Percentiles rank a stretch among this genome's conserved stretches.
Conservation (phyloP, 2,888 invertebrate species). For the Morpho helenor region DNA sequence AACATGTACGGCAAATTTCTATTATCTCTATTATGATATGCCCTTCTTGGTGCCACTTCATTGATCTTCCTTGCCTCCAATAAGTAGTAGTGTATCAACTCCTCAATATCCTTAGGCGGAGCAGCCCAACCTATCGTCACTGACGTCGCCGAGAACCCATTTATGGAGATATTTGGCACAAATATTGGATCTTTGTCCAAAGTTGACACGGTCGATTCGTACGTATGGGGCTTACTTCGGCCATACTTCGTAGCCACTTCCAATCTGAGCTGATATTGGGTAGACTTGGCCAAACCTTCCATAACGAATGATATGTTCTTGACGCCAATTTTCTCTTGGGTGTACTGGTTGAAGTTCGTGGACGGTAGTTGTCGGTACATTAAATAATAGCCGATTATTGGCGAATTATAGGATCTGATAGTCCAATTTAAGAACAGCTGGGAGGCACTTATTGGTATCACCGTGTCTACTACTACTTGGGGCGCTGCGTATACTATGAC, state of each 20-base stretch:
- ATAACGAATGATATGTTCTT: constrained; percentile 85
- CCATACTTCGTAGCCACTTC: constrained; percentile 84
- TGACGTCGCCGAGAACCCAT: constrained; percentile 83
- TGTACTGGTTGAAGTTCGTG: constrained; percentile 58
- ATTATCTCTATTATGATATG: constrained; percentile 82
- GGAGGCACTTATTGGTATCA: constrained; percentile 86
- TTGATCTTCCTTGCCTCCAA: constrained; percentile 81
- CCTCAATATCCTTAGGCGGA: constrained; percentile 81
- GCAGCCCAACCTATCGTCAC: constrained; percentile 90
- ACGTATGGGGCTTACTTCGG: constrained; percentile 70
- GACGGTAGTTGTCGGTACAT: constrained; percentile 63
- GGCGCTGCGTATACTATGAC: constrained; percentile 85
- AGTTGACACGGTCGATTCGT: constrained; percentile 75
- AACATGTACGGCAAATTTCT: constrained; percentile 88
- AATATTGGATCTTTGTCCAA: constrained; percentile 87
- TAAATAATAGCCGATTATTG: constrained; percentile 79
- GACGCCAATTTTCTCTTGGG: constrained; percentile 79
- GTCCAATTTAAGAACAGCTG: constrained; percentile 92
- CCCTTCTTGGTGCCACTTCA: constrained; percentile 74
- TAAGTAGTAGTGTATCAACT: constrained; percentile 87
- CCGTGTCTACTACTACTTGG: constrained; percentile 83
- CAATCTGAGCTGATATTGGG: constrained; percentile 83
- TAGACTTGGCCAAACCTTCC: constrained; percentile 81
- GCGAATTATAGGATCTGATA: constrained; percentile 86
- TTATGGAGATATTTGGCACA: constrained; percentile 87